A percentile compares a stretch with the other conserved stretches of the same genome.
These are phyloP conservation scores for Lingula anatina DNA, from an alignment of 2,888 invertebrate species.

Conservation along the genomic window DNA sequence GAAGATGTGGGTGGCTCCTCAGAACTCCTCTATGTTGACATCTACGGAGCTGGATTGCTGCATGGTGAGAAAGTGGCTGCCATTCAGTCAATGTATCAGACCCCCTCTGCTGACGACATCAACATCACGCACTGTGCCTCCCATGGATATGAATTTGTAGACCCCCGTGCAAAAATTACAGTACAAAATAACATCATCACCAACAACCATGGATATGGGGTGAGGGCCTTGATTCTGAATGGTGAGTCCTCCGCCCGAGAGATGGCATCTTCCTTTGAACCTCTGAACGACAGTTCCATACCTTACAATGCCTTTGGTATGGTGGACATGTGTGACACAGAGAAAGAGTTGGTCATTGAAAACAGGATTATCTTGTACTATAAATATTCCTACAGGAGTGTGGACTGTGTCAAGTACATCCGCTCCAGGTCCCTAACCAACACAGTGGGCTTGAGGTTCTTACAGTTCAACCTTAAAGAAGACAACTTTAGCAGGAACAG, in stretches of 20 bases:
- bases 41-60: conserved; percentile 88
- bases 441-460: conserved; percentile 71
- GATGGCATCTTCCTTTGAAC: conserved; percentile 77
- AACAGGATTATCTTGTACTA: conserved; percentile 89
- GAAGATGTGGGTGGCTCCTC: conserved; percentile 61
- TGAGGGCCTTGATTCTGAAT: conserved; percentile 83
- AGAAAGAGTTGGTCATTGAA: conserved; percentile 83
- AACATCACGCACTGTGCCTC: conserved; percentile 79
- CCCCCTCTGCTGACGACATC: conserved; percentile 75
- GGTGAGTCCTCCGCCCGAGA: conserved; percentile 78
- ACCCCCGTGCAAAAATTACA: conserved; percentile 70
- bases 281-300: conserved; percentile 66
- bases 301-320: conserved; percentile 90
- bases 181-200: conserved; percentile 54
- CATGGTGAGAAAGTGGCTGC: conserved; percentile 92
- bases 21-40: conserved; percentile 66
- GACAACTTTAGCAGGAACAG: conserved; percentile 63
- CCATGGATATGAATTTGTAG: conserved; percentile 87
- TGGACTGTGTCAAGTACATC: conserved; percentile 97
- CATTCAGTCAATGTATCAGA: conserved; percentile 81
- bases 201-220: conserved; percentile 80
- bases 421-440: conserved; percentile 76
- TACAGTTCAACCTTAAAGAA: conserved; percentile 46
- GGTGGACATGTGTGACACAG: conserved; percentile 92
- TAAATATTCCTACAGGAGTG: conserved; percentile 92